phyloP scores from a whole-genome alignment of 1,140 invertebrate species.

The Diabrotica virgifera region DNA sequence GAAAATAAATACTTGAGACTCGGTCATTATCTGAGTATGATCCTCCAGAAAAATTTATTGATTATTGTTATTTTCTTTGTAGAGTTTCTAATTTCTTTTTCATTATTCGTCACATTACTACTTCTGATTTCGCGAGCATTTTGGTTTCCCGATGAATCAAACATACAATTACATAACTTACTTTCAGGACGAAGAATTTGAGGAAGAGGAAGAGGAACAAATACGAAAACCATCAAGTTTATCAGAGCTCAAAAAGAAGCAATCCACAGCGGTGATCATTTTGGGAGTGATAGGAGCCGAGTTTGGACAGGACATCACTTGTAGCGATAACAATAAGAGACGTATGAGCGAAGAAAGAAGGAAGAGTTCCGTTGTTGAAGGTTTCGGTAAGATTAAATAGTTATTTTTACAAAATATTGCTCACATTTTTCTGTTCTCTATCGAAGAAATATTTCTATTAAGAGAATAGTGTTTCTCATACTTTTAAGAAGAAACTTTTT shows the following conservation, averaged over 20 bases:
- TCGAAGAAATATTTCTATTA: no score
- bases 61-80: no score
- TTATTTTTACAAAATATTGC: no score
- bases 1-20: no score
- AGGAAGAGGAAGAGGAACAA: conserved; percentile 79
- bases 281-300: conserved; percentile 96
- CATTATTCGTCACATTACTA: no score
- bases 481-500: no score
- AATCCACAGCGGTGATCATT: conserved; percentile 95
- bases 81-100: no score
- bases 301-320: conserved; percentile 87
- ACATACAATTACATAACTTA: no score
- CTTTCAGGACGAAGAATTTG: conserved; percentile 71
- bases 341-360: conserved; percentile 60
- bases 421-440: no score
- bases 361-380: conserved; percentile 81
- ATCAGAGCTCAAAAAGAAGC: conserved; percentile 87
- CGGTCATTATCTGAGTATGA: no score
- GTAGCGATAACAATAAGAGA: conserved; percentile 54
- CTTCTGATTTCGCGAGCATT: background rate
- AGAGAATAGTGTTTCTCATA: no score
- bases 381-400: conserved; percentile 37
- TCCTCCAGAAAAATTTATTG: no score
- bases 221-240: conserved; percentile 78
- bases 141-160: background rate